Evolutionary conservation across 2,797 vertebrate genomes (phyloP).

Genomic region (Alca torda): DNA sequence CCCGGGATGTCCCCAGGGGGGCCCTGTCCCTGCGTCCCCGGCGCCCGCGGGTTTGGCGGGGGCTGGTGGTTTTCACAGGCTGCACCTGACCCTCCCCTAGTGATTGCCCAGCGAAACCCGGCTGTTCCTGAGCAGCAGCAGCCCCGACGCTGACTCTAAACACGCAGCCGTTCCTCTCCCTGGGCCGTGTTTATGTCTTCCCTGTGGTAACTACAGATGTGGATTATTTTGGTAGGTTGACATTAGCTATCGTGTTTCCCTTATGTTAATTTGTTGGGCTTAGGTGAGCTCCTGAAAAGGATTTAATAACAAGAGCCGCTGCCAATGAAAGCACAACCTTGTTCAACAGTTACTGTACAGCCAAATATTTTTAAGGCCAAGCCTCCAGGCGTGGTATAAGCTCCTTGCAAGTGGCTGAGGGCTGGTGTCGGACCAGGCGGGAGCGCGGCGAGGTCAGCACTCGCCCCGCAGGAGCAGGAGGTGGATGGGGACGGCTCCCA

Average conservation of each 20-base stretch:
- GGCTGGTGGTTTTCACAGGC: not conserved
- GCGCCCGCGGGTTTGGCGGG: fast-evolving
- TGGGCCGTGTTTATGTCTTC: not conserved
- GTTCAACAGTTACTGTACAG: not conserved
- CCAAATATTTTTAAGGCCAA: not conserved
- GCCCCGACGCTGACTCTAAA: not conserved
- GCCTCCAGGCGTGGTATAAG: not conserved
- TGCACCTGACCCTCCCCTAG: not conserved
- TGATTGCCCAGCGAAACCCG: not conserved
- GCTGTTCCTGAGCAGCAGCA: not conserved
- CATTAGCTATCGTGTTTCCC: not conserved
- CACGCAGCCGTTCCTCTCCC: not conserved
- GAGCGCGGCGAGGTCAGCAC: not conserved
- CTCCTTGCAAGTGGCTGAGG: not conserved
- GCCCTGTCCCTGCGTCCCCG: fast-evolving
- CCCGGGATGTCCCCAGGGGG: not conserved
- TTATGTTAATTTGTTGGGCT: slow-evolving; percentile 33
- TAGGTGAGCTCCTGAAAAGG: slow-evolving; percentile 36
- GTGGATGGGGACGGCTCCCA: not conserved
- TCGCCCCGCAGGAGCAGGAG: not conserved
- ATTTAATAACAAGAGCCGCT: not conserved
- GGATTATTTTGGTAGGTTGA: not conserved
- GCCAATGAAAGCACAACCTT: slow-evolving; percentile 31
- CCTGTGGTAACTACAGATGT: not conserved
- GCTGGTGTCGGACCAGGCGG: not conserved